Evolutionary conservation across 2,888 invertebrate species (phyloP), one percentile per base, ranked within the genome.

Genomic region (Adineta ricciae): DNA sequence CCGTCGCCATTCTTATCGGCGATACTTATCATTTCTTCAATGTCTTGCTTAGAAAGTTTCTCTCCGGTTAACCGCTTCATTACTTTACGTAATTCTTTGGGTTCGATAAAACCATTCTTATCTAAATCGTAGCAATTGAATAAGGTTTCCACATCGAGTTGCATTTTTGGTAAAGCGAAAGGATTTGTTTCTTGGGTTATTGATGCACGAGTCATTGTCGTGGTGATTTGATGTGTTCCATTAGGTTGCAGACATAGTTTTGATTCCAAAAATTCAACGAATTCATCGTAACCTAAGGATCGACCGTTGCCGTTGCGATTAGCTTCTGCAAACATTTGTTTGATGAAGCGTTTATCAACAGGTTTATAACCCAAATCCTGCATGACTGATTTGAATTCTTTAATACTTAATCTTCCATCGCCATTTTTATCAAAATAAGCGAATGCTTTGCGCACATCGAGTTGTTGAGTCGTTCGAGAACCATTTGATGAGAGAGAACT

Each of bases 351-450:
- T 78, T 78, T 78, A 78, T 78, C 78, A n/a, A 78, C 38, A 14
- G 21, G 9, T 78, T 78, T 78, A 78, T 78, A 41, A 41, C 78
- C 78, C 16, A 78, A 41, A 41, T 38, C 41, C 38, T 41, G 78
- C 78, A 78, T 78, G n/a, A 78, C 78, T n/a, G 38, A 38, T 78
- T 19, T 78, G 41, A 78, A 78, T 78, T 78, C 78, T 78, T 78
- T 78, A 38, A 78, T 41, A 24, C 24, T 78, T 78, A 78, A 78
- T 78, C 41, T 78, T 41, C 78, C 78, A 78, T 78, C 78, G 41
- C 41, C 36, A 78, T 78, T 78, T 21, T 78, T 78, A 78, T 78
- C 78, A 24, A 78, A 78, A 78, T 78, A 78, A 41, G 78, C 41
- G 41, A 78, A 78, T n/a, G 78, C 78, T 78, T 41, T 38, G 11